Conservation (phyloP, 2,113 vertebrate species). For the Solea senegalensis region DNA sequence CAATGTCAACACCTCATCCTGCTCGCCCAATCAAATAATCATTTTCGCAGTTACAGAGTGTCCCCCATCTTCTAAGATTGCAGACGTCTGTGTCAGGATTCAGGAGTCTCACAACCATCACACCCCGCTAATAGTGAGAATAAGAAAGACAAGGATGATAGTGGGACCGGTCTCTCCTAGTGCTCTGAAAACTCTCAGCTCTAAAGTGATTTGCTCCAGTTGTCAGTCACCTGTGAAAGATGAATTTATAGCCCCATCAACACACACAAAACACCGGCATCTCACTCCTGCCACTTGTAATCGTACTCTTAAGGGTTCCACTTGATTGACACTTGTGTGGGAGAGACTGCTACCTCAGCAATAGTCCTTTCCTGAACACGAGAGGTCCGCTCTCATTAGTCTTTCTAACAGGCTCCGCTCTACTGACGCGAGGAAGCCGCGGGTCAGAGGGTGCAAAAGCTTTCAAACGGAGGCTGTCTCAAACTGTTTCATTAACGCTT, state of each 20-base stretch:
- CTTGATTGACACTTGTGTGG: constrained; percentile 40
- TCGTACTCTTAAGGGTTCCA: constrained; percentile 38
- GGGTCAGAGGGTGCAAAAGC: background rate
- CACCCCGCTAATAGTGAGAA: background rate
- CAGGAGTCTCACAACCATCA: background rate
- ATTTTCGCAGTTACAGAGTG: too few relatives aligned
- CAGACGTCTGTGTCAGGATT: too few relatives aligned
- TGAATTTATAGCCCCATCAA: constrained; percentile 46
- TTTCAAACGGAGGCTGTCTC: constrained; percentile 9
- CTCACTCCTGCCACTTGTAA: constrained; percentile 55
- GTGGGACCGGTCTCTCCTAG: background rate
- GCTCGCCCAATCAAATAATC: too few relatives aligned
- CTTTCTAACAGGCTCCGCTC: constrained; percentile 31
- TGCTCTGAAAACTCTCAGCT: constrained; percentile 37
- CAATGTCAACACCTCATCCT: too few relatives aligned
- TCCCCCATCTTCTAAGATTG: too few relatives aligned
- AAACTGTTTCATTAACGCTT: constrained; percentile 4
- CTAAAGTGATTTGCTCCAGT: constrained; percentile 41
- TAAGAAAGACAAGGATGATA: constrained; percentile 21
- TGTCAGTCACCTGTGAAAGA: constrained; percentile 63
- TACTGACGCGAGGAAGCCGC: background rate
- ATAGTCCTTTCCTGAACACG: constrained; percentile 16
- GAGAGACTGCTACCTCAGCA: constrained; percentile 35
- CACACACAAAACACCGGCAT: constrained; percentile 30
- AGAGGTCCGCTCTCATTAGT: constrained; percentile 34